Conservation (phyloP, 2,113 vertebrate genomes). For the Cromileptes altivelis region DNA sequence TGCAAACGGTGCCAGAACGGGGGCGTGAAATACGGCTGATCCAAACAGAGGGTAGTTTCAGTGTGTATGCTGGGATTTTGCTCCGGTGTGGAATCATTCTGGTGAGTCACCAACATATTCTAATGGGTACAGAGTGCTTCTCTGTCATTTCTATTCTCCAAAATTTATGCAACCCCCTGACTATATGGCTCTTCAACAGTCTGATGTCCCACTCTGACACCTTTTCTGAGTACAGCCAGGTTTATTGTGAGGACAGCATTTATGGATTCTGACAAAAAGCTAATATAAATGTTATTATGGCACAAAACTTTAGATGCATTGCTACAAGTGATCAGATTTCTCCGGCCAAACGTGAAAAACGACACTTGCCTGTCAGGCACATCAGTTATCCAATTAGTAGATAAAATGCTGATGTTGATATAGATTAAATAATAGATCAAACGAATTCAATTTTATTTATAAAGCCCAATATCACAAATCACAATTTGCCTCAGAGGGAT, state of each 20-base stretch:
- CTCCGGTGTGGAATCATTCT: slow-evolving; percentile 27
- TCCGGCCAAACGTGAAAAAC: not conserved
- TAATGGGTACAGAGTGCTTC: slow-evolving; percentile 34
- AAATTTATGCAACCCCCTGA: slow-evolving; percentile 30
- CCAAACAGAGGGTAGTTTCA: slow-evolving; percentile 16
- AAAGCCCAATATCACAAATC: no score
- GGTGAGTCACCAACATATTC: slow-evolving; percentile 49
- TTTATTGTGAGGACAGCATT: slow-evolving; percentile 5
- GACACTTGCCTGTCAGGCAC: not conserved
- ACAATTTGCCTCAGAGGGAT: no score
- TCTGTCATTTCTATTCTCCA: slow-evolving; percentile 36
- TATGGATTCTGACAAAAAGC: not conserved
- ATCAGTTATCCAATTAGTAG: not conserved
- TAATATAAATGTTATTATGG: not conserved
- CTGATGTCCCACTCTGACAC: slow-evolving; percentile 29
- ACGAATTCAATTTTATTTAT: no score
- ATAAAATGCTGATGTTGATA: not conserved
- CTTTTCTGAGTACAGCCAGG: not conserved
- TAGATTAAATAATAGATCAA: not conserved
- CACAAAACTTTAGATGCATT: not conserved
- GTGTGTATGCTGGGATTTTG: slow-evolving; percentile 14
- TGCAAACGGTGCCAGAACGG: slow-evolving; percentile 16
- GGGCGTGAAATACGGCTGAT: slow-evolving; percentile 24
- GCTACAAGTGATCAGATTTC: not conserved
- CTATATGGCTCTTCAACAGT: not conserved